These are phyloP conservation scores for Mythimna ferrago DNA, from an alignment of 2,888 invertebrate species.

Conservation along the genomic window DNA sequence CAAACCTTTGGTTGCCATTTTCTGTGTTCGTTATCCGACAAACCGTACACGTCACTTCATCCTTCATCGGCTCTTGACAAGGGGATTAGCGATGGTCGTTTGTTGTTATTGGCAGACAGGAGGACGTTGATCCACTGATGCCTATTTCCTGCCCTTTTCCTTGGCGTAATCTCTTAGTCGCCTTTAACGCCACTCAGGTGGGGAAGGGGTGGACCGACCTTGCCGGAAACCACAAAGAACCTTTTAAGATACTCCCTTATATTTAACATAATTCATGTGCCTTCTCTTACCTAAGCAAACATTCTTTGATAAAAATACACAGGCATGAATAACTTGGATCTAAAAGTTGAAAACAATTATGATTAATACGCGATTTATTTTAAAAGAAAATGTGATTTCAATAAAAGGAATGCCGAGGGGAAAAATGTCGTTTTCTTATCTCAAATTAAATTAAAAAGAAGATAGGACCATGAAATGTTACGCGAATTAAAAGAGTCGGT, in stretches of 20 bases:
- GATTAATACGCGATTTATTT: background rate
- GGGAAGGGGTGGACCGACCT: background rate
- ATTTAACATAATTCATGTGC: background rate
- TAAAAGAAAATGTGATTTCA: background rate
- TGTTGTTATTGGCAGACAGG: constrained; percentile 11
- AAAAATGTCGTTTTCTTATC: constrained; percentile 2
- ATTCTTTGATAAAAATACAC: background rate
- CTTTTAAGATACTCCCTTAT: constrained; percentile 18
- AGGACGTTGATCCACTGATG: background rate
- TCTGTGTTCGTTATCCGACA: background rate
- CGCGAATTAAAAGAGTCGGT: constrained; percentile 8
- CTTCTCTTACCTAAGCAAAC: background rate
- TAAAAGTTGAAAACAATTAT: background rate
- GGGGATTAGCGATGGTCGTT: constrained; percentile 5
- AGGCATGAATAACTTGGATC: background rate
- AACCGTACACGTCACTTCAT: constrained; percentile 4
- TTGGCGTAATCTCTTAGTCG: constrained; percentile 26
- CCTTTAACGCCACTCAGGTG: background rate
- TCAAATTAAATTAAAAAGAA: constrained; percentile 17
- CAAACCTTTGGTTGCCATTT: background rate
- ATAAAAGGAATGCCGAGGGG: background rate
- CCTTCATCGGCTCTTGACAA: background rate
- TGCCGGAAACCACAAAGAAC: constrained; percentile 16
- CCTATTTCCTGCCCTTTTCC: constrained; percentile 5
- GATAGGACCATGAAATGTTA: constrained; percentile 9